A percentile compares a stretch with the other conserved stretches of the same genome.
phyloP scores from a whole-genome alignment of 2,888 invertebrate genomes.

The Xestia sexstrigata region DNA sequence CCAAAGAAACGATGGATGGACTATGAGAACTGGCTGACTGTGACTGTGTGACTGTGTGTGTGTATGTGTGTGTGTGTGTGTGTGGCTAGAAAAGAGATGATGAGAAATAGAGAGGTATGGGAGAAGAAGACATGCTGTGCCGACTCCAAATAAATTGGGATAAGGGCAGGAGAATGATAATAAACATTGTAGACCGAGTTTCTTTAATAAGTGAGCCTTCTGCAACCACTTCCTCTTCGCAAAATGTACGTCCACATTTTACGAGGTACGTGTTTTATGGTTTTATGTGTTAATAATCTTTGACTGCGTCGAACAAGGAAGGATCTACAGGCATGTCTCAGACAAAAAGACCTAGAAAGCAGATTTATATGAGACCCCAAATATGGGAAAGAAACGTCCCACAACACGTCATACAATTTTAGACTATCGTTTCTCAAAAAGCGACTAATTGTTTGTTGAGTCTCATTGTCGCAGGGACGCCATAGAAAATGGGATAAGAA shows the following conservation, averaged over 20 bases:
- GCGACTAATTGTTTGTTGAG: neutral
- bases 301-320: conserved; percentile 35
- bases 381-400: neutral
- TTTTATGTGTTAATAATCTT: conserved; percentile 62
- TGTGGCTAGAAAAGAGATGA: no score
- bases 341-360: conserved; percentile 21
- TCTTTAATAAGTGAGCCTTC: conserved; percentile 7
- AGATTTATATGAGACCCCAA: conserved; percentile 14
- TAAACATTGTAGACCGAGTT: neutral
- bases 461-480: neutral
- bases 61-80: no score
- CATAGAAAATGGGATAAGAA: neutral
- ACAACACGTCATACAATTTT: neutral
- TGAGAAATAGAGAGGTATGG: no score
- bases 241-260: conserved; percentile 50
- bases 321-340: conserved; percentile 4
- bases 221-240: neutral
- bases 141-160: no score
- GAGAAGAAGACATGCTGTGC: no score
- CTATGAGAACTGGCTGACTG: no score
- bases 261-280: conserved; percentile 68
- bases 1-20: no score
- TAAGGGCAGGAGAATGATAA: no score
- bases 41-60: no score
- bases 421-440: neutral